These are phyloP conservation scores for Tychaedon coryphoeus DNA, from an alignment of 2,113 vertebrate genomes.

Conservation along the genomic window DNA sequence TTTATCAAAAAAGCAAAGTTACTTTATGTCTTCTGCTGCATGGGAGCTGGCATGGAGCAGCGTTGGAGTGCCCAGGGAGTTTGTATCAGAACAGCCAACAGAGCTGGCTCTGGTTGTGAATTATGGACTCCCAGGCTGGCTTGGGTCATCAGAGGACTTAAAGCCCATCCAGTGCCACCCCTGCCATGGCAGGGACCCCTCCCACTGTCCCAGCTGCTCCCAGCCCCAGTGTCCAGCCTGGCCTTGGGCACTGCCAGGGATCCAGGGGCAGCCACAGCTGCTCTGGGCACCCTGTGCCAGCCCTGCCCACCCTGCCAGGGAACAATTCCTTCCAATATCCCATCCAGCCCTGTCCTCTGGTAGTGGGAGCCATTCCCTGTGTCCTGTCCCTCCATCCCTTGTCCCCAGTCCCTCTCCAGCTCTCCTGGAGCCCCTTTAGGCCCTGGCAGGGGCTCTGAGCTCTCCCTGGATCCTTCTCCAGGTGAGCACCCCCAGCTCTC, in stretches of 20 bases:
- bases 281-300: neutral
- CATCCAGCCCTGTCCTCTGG: neutral
- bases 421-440: neutral
- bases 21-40: neutral
- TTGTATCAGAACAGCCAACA: neutral
- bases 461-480: neutral
- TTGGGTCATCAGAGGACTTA: neutral
- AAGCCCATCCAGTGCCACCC: fast-evolving
- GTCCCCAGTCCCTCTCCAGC: neutral
- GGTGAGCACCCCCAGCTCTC: neutral
- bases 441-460: fast-evolving
- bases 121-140: neutral
- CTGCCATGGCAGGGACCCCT: neutral
- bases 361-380: neutral
- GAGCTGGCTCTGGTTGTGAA: neutral
- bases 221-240: neutral
- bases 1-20: neutral
- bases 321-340: neutral
- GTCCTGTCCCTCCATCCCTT: neutral
- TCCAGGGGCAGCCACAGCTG: neutral
- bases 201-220: neutral
- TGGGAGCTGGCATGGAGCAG: fast-evolving
- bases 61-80: too few relatives aligned
- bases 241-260: neutral
- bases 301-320: neutral